phyloP scores from a whole-genome alignment of 2,113 vertebrate genomes.

The Lasiurus borealis region DNA sequence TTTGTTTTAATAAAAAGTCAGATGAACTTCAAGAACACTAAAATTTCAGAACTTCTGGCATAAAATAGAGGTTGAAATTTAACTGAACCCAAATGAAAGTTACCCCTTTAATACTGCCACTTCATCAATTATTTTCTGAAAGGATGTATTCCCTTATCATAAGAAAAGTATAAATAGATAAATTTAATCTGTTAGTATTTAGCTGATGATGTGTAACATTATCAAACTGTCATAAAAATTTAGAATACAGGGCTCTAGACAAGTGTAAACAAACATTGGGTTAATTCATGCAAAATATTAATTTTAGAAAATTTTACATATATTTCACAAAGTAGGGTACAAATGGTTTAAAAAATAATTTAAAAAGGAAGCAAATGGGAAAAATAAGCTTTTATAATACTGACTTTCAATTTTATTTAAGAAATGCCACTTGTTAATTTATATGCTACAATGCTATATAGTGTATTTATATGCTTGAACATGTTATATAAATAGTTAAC shows the following conservation, averaged over 20 bases:
- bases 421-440: conserved; percentile 10
- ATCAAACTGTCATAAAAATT: background rate
- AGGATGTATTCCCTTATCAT: background rate
- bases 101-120: background rate
- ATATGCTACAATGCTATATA: background rate
- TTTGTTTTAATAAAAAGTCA: background rate
- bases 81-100: conserved; percentile 10
- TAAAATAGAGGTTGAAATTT: background rate
- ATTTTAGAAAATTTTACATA: conserved; percentile 19
- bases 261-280: background rate
- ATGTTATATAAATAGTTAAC: background rate
- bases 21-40: background rate
- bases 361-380: background rate
- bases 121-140: background rate
- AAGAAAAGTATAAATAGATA: background rate
- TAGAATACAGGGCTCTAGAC: background rate
- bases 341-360: background rate
- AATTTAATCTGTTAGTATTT: background rate
- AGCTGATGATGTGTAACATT: background rate
- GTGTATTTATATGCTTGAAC: background rate
- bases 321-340: background rate
- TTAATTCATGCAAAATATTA: background rate
- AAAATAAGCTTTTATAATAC: background rate
- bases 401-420: conserved; percentile 8
- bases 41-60: background rate